Conservation (phyloP, 2,888 invertebrate genomes). For the Ormyrus pomaceus region DNA sequence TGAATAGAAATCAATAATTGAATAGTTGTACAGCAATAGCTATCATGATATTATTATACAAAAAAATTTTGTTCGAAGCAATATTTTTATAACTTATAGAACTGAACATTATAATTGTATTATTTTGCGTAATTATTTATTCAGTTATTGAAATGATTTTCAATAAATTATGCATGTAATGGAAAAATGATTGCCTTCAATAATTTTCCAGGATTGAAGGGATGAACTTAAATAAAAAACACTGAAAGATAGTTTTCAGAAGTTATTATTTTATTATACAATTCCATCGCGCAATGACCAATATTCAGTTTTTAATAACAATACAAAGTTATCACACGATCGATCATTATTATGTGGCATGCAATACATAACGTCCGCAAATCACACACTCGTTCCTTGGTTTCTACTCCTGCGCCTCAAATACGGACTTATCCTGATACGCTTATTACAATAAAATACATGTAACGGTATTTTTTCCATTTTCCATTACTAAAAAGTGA, state of each 20-base stretch:
- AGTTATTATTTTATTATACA: conserved; percentile 53
- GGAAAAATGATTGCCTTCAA: not conserved
- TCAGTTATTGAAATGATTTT: not conserved
- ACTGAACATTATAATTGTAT: not conserved
- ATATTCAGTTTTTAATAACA: conserved; percentile 49
- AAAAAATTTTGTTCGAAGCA: not conserved
- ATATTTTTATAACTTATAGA: not conserved
- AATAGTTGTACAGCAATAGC: not conserved
- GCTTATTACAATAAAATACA: conserved; percentile 54
- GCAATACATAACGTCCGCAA: conserved; percentile 31
- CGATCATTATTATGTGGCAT: conserved; percentile 23
- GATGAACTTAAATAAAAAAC: not conserved
- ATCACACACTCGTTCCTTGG: conserved; percentile 29
- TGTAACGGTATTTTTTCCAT: conserved; percentile 44
- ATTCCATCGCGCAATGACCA: conserved; percentile 48
- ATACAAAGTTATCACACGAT: conserved; percentile 53
- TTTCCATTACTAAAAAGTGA: conserved; percentile 32
- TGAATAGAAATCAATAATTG: not conserved
- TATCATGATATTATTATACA: not conserved
- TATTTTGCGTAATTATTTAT: conserved; percentile 19
- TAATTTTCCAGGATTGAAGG: conserved; percentile 13
- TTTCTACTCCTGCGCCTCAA: conserved; percentile 7
- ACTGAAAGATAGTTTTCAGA: conserved; percentile 15
- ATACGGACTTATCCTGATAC: conserved; percentile 16
- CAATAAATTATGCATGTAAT: conserved; percentile 9